Evolutionary conservation across 2,797 vertebrate genomes (phyloP).

Genomic region (Cichlasoma orientale): DNA sequence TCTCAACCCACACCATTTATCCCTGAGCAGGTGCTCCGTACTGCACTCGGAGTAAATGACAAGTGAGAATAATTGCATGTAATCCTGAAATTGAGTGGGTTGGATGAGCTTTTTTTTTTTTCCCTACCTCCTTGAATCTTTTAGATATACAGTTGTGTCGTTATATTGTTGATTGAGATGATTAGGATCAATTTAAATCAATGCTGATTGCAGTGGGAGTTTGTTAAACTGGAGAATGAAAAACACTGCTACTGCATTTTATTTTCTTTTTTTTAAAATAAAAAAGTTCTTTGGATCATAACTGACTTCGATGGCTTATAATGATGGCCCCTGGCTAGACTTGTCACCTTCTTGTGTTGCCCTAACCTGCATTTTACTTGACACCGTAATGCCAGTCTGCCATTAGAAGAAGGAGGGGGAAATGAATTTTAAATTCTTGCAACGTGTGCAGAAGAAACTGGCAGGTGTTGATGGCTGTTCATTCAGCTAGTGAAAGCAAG

Average conservation of each 20-base stretch:
- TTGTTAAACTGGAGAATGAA: slow-evolving; percentile 36
- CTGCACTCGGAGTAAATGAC: slow-evolving; percentile 54
- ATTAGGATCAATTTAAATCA: slow-evolving; percentile 43
- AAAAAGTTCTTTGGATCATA: slow-evolving; percentile 39
- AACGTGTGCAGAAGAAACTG: slow-evolving; percentile 27
- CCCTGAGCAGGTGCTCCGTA: slow-evolving; percentile 60
- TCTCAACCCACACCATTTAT: slow-evolving; percentile 54
- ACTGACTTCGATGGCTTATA: slow-evolving; percentile 40
- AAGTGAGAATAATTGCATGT: slow-evolving; percentile 64
- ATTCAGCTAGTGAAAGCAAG: slow-evolving; percentile 32
- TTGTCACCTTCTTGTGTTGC: slow-evolving; percentile 57
- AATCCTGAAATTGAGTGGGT: slow-evolving; percentile 52
- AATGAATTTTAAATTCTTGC: slow-evolving; percentile 42
- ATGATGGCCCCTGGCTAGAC: slow-evolving; percentile 47
- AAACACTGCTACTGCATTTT: slow-evolving; percentile 20
- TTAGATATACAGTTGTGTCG: slow-evolving; percentile 6
- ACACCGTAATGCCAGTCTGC: slow-evolving; percentile 61
- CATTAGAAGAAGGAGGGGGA: slow-evolving; percentile 42
- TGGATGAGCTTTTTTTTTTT: background rate
- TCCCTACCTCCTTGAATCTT: background rate
- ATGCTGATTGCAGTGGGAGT: slow-evolving; percentile 29
- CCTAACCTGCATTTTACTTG: slow-evolving; percentile 55
- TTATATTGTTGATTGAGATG: slow-evolving; percentile 36
- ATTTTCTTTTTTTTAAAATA: background rate
- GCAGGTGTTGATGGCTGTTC: slow-evolving; percentile 46